phyloP scores from a whole-genome alignment of 2,113 vertebrate genomes.

The Strix aluco region DNA sequence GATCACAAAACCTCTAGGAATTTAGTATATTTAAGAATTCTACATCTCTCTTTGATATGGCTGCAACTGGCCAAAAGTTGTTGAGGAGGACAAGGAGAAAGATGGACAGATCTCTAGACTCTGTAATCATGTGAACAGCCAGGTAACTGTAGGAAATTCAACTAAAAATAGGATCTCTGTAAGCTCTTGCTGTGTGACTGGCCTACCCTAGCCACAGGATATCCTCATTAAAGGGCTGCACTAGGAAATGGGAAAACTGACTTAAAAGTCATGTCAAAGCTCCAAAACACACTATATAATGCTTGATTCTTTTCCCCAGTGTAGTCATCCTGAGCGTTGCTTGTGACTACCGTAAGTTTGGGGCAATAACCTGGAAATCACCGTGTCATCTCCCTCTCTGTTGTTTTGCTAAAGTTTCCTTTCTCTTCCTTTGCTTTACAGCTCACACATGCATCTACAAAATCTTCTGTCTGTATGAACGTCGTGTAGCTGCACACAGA shows the following conservation, averaged over 20 bases:
- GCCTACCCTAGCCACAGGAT: background rate
- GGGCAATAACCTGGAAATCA: background rate
- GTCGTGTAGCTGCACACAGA: accelerated
- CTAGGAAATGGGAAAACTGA: background rate
- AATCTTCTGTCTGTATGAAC: background rate
- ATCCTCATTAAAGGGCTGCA: background rate
- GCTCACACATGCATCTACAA: background rate
- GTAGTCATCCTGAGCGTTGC: background rate
- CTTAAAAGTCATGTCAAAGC: background rate
- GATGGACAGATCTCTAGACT: background rate
- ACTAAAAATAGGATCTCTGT: background rate
- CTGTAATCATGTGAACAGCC: background rate
- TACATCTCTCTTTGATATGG: background rate
- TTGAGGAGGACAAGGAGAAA: background rate
- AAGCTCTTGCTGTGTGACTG: background rate
- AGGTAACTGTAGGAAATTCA: background rate
- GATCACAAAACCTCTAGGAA: background rate
- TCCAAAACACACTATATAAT: background rate
- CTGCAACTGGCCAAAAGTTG: background rate
- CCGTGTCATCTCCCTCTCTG: background rate
- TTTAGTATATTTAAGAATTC: background rate
- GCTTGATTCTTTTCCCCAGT: background rate
- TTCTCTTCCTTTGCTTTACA: background rate
- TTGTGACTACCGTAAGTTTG: background rate
- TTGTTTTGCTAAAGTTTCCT: background rate